These are phyloP conservation scores for Dicyrtoma fusca DNA, from an alignment of 2,888 invertebrate genomes.

Conservation along the genomic window DNA sequence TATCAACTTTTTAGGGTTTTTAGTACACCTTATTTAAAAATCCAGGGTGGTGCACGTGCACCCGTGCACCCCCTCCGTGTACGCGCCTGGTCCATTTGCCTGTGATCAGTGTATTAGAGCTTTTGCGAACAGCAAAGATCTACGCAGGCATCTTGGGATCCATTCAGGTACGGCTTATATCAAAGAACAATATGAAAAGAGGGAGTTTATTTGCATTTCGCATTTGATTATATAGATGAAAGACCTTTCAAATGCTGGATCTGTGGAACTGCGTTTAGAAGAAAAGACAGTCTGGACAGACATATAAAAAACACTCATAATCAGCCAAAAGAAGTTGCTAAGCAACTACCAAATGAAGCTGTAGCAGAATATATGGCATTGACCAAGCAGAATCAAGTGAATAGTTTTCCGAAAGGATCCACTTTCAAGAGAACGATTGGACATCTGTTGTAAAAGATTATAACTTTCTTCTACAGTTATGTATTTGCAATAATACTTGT, in stretches of 20 bases:
- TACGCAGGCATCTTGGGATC: slow-evolving; percentile 70
- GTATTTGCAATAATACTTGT: too few species aligned
- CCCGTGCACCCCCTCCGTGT: too few species aligned
- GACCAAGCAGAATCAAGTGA: slow-evolving; percentile 23
- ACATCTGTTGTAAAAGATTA: too few species aligned
- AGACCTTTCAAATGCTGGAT: slow-evolving; percentile 45
- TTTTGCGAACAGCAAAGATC: slow-evolving; percentile 71
- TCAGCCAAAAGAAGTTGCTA: slow-evolving; percentile 56
- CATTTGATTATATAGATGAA: slow-evolving; percentile 27
- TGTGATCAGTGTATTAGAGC: slow-evolving; percentile 71
- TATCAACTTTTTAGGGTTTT: too few species aligned
- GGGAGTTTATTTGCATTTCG: too few species aligned
- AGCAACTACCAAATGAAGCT: slow-evolving; percentile 55
- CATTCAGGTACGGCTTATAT: slow-evolving; percentile 66
- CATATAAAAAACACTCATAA: slow-evolving; percentile 56
- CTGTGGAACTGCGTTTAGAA: slow-evolving; percentile 42
- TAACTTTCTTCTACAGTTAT: too few species aligned
- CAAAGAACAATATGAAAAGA: background rate
- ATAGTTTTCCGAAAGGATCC: too few species aligned
- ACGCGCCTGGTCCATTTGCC: slow-evolving; percentile 65
- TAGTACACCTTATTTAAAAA: too few species aligned
- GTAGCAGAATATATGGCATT: slow-evolving; percentile 51
- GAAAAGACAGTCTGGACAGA: slow-evolving; percentile 47
- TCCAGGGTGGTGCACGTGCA: too few species aligned
- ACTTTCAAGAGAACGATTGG: too few species aligned